Evolutionary conservation across 1,140 invertebrate species (phyloP), one percentile per base, ranked within the genome.

Genomic region (Trissolcus basalis): DNA sequence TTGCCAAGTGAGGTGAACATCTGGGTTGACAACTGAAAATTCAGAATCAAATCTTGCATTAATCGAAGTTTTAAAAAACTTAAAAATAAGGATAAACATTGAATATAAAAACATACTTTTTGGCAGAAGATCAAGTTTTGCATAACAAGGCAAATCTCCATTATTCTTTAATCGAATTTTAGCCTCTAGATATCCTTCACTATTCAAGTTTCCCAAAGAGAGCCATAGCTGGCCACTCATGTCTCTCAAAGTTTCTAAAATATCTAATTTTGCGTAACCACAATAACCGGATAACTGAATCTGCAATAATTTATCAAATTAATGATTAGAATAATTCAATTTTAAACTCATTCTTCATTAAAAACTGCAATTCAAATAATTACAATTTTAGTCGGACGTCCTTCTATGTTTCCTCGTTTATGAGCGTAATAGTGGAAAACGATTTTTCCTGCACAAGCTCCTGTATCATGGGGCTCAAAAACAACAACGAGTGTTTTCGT

Each of bases 231-330:
- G 88, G 32, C 85, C 87, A 15, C 81, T 85, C n/a, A 86, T 86
- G 53, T 90, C 89, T 81, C 89, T 89, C 27, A 85, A 81, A 5
- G 86, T 82, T 78, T 89, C 84, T 5, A 80, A 81, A 43, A 90
- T 85, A 58, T 89, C 85, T 1, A 89, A 72, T 80, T 84, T 88
- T 15, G 83, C 80, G 56, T 76, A 83, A 9, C 90, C 90, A 11
- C 90, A 90, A 69, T 90, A 90, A 12, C 89, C 90, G 71, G 83
- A 89, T 12, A 90, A 79, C 43, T 76, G 77, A 41, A 89, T 81
- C 85, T 82, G 79, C 50, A 32, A 16, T 51, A 51, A 50, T 49
- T 11, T 41, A 65, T 39, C 3, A 7, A 58, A 58, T 49, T 55
- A 48, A 55, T 10, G 0, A 48, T 35, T 43, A 27, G 12, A 50